These are phyloP conservation scores for Ursus arctos DNA, from an alignment of 2,113 vertebrate species.

Conservation along the genomic window DNA sequence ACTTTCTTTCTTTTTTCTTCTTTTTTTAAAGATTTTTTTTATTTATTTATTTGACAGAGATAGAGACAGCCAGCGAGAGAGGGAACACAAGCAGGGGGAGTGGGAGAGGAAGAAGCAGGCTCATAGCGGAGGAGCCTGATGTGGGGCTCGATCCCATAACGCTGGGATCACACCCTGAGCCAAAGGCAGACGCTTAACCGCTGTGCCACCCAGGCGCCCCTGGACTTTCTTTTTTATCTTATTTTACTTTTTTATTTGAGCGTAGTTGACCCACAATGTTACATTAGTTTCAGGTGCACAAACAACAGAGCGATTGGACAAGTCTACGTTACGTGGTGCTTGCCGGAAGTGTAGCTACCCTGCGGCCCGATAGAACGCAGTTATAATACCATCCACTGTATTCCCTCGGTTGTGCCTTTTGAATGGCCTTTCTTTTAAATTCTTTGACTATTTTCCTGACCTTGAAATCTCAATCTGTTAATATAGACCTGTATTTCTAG, in stretches of 20 bases:
- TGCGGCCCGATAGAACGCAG: not conserved
- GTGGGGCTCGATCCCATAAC: no score
- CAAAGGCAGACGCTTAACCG: no score
- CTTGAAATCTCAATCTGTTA: constrained; percentile 11
- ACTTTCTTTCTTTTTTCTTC: no score
- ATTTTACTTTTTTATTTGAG: not conserved
- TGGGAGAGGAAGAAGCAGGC: no score
- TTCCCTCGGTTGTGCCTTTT: not conserved
- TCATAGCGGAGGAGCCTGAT: no score
- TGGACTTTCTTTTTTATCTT: not conserved
- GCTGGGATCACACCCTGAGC: no score
- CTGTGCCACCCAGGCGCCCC: no score
- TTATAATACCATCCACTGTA: not conserved
- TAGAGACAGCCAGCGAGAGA: no score
- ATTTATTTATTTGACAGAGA: no score
- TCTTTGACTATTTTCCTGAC: not conserved
- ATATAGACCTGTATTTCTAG: not conserved
- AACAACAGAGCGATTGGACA: not conserved
- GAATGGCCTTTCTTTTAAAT: not conserved
- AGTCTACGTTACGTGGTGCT: not conserved
- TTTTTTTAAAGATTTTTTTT: no score
- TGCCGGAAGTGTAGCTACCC: not conserved
- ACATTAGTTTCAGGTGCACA: not conserved
- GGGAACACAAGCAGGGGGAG: no score
- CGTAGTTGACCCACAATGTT: not conserved